Conservation (phyloP, 2,113 vertebrate species). For the Spilogale gracilis region DNA sequence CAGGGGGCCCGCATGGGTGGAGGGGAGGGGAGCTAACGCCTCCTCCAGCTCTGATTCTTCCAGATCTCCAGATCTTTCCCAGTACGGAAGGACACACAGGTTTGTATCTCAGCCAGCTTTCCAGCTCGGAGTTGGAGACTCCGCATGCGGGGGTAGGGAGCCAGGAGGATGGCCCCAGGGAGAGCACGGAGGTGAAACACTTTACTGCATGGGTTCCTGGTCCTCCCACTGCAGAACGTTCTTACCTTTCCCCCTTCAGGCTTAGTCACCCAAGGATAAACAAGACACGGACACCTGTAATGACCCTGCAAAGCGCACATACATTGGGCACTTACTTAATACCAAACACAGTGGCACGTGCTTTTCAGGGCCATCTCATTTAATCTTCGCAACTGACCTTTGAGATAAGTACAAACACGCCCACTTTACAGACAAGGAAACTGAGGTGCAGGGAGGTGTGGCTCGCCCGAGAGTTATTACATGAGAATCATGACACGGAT, state of each 20-base stretch:
- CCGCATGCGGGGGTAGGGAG: too few species aligned
- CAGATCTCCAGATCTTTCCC: not conserved
- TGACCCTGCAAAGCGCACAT: not conserved
- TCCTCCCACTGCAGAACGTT: too few species aligned
- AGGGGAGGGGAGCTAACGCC: rapidly evolving
- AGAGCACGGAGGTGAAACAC: not conserved
- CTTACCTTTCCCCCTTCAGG: not conserved
- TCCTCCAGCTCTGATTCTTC: not conserved
- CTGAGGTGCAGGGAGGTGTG: not conserved
- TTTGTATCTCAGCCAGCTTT: not conserved
- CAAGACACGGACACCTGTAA: not conserved
- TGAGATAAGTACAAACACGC: not conserved
- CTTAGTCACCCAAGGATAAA: not conserved
- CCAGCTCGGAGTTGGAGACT: too few species aligned
- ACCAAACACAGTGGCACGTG: not conserved
- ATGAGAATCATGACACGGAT: not conserved
- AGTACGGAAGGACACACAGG: not conserved
- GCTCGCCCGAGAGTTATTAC: not conserved
- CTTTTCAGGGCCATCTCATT: not conserved
- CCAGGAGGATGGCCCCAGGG: too few species aligned
- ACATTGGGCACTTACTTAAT: not conserved
- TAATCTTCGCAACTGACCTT: not conserved
- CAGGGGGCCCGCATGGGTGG: rapidly evolving
- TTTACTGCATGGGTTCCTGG: not conserved
- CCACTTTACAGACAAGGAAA: not conserved